Conservation (phyloP, 2,888 invertebrate genomes). For the Choristoneura rosaceana region DNA sequence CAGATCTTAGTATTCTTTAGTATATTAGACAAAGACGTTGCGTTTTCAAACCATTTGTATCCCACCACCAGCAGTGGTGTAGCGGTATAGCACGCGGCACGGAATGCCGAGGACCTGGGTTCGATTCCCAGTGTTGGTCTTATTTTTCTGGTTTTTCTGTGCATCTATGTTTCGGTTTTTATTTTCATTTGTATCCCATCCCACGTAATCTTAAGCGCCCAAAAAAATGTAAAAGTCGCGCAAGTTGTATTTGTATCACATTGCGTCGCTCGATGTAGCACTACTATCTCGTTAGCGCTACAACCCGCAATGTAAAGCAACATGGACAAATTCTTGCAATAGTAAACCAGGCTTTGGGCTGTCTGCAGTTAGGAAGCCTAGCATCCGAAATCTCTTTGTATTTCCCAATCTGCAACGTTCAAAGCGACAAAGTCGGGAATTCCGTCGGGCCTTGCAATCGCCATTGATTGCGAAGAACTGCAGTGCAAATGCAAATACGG, state of each 20-base stretch:
- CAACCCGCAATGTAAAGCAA: neutral
- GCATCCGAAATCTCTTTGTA: conserved; percentile 22
- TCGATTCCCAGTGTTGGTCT: too few species aligned
- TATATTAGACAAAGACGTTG: neutral
- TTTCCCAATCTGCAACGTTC: neutral
- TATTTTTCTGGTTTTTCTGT: too few species aligned
- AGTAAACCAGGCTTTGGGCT: neutral
- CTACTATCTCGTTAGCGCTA: neutral
- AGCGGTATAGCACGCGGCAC: too few species aligned
- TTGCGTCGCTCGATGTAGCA: neutral
- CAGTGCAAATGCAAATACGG: conserved; percentile 7
- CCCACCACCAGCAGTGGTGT: too few species aligned
- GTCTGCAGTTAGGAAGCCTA: neutral
- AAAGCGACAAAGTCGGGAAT: conserved; percentile 19
- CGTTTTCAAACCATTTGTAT: neutral
- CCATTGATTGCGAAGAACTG: conserved; percentile 21
- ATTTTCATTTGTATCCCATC: neutral
- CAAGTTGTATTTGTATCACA: neutral
- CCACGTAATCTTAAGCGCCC: neutral
- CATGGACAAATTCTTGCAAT: neutral
- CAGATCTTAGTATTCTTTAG: neutral
- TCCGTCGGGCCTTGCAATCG: conserved; percentile 15
- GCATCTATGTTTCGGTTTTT: too few species aligned
- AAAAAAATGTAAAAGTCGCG: neutral
- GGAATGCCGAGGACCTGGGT: too few species aligned